Conservation (phyloP, 2,888 invertebrate species). For the Cylindroiulus punctatus region DNA sequence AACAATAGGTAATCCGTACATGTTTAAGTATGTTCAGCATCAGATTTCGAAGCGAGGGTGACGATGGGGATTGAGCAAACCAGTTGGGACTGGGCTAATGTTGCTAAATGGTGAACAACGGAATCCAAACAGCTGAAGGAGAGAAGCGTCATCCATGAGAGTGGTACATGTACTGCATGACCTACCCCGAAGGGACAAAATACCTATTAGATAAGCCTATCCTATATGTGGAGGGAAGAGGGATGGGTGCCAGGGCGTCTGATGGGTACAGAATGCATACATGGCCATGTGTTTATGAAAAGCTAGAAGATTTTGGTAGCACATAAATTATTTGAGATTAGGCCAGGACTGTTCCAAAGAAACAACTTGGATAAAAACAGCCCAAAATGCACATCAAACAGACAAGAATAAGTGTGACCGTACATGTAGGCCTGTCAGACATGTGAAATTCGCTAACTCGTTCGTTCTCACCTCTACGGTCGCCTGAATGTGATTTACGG, state of each 20-base stretch:
- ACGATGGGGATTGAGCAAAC: background rate
- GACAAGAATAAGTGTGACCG: background rate
- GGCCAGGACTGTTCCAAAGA: no score
- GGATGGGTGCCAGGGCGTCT: background rate
- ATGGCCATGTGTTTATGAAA: background rate
- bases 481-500: background rate
- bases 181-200: slow-evolving; percentile 16
- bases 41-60: background rate
- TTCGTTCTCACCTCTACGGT: background rate
- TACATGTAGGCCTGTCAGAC: no score
- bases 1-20: no score
- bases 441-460: background rate
- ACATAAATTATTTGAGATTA: no score
- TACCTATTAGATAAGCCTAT: background rate
- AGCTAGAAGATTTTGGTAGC: background rate
- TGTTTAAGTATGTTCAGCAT: background rate
- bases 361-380: background rate
- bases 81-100: slow-evolving; percentile 33
- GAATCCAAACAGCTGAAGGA: background rate
- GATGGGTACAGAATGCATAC: background rate
- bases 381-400: background rate
- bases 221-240: background rate
- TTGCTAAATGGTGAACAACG: background rate
- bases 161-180: slow-evolving; percentile 6
- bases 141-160: slow-evolving; percentile 16